Evolutionary conservation across 1,140 invertebrate genomes (phyloP).

Genomic region (Solen grandis): DNA sequence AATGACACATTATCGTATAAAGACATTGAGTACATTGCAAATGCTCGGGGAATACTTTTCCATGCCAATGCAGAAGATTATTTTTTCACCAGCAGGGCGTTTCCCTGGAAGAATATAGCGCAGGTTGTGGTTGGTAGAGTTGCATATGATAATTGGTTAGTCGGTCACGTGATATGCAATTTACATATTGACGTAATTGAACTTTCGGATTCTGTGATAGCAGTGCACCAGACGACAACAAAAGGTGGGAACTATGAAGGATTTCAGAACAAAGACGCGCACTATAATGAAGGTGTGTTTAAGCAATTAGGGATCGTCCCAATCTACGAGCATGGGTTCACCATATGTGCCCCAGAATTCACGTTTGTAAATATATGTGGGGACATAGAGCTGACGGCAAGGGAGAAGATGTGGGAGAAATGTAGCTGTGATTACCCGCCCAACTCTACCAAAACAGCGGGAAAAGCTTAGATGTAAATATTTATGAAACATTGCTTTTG

Average conservation of each 20-base stretch:
- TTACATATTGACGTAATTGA: conserved; percentile 53
- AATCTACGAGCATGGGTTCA: conserved; percentile 30
- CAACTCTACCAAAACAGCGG: not conserved
- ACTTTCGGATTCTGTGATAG: conserved; percentile 50
- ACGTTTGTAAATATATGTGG: conserved; percentile 33
- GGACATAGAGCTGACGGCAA: conserved; percentile 21
- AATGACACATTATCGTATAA: conserved; percentile 24
- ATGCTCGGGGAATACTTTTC: conserved; percentile 41
- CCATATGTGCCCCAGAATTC: conserved; percentile 40
- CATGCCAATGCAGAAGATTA: conserved; percentile 58
- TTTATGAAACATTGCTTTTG: too few relatives aligned
- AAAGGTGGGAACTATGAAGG: conserved; percentile 48
- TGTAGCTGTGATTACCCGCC: conserved; percentile 22
- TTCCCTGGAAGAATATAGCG: conserved; percentile 58
- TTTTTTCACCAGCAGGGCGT: conserved; percentile 56
- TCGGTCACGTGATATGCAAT: conserved; percentile 53
- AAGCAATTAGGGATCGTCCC: conserved; percentile 25
- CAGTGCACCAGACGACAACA: conserved; percentile 62
- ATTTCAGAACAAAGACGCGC: conserved; percentile 26
- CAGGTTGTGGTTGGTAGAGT: conserved; percentile 61
- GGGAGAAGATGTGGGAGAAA: conserved; percentile 34
- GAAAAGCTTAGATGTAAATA: too few relatives aligned
- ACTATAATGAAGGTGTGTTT: conserved; percentile 43
- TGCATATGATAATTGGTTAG: conserved; percentile 64
- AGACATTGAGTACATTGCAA: conserved; percentile 22